These are phyloP conservation scores for Ditylenchus dipsaci DNA, from an alignment of 1,140 invertebrate species.

Conservation along the genomic window DNA sequence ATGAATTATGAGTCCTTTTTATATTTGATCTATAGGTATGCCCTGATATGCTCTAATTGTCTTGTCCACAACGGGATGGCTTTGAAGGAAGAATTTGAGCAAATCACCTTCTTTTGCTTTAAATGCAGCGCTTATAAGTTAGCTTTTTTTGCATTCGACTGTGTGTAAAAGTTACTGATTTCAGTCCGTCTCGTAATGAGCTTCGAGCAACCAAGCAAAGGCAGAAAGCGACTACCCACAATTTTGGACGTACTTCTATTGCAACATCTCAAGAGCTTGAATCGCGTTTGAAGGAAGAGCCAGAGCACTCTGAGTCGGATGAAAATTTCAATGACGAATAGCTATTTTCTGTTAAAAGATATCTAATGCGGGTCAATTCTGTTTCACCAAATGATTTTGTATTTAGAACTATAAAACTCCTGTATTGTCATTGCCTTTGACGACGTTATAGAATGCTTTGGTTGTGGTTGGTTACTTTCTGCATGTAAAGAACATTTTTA, in stretches of 20 bases:
- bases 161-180: neutral
- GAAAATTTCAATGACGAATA: too few species aligned
- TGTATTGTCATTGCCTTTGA: too few species aligned
- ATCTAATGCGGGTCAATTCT: too few species aligned
- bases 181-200: constrained; percentile 9
- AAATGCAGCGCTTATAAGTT: constrained; percentile 36
- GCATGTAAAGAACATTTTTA: too few species aligned
- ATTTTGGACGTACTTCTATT: neutral
- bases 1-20: too few species aligned
- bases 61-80: constrained; percentile 93
- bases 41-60: constrained; percentile 85
- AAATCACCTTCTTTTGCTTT: constrained; percentile 57
- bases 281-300: neutral
- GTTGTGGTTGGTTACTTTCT: too few species aligned
- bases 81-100: constrained; percentile 90
- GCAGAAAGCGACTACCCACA: neutral
- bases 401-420: too few species aligned
- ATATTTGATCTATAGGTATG: constrained; percentile 58
- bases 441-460: too few species aligned
- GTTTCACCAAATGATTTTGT: too few species aligned
- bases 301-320: neutral
- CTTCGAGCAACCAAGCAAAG: neutral
- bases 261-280: too few species aligned
- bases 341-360: too few species aligned
- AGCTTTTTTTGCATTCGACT: constrained; percentile 8